phyloP scores from a whole-genome alignment of 2,797 vertebrate species.

The Epinephelus malabaricus region DNA sequence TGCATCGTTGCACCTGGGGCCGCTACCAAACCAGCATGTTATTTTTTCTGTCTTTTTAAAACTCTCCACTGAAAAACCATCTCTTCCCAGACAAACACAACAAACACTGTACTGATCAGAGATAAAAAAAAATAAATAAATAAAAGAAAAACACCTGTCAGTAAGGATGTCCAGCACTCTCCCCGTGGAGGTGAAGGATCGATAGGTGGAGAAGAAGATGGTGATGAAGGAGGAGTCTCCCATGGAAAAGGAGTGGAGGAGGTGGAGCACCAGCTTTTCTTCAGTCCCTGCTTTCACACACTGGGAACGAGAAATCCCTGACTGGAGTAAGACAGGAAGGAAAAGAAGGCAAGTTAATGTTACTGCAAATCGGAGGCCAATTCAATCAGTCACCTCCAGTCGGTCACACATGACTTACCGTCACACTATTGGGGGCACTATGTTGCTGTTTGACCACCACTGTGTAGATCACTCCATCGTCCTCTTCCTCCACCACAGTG shows the following conservation, averaged over 20 bases:
- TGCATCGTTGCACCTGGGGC: conserved; percentile 5
- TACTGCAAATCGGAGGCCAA: background rate
- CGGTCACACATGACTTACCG: conserved; percentile 54
- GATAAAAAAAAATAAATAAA: fast-evolving
- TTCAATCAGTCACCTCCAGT: background rate
- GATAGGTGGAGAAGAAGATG: conserved; percentile 92
- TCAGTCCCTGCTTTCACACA: conserved; percentile 90
- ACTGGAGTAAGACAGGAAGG: conserved; percentile 55
- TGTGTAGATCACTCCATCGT: conserved; percentile 89
- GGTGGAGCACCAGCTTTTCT: conserved; percentile 90
- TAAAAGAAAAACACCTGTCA: conserved; percentile 82
- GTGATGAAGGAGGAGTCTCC: conserved; percentile 89
- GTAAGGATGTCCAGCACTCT: conserved; percentile 88
- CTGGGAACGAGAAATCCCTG: conserved; percentile 72
- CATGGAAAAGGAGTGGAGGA: conserved; percentile 88
- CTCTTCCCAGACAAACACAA: background rate
- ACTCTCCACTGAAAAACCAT: no score
- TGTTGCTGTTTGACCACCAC: conserved; percentile 85
- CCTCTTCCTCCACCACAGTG: conserved; percentile 88
- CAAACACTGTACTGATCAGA: background rate
- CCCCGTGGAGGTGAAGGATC: conserved; percentile 87
- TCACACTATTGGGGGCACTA: conserved; percentile 45
- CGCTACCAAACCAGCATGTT: background rate
- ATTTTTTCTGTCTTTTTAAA: background rate
- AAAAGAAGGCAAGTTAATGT: conserved; percentile 10